Evolutionary conservation across 2,113 vertebrate genomes (phyloP).

Genomic region (Atractosteus spatula): DNA sequence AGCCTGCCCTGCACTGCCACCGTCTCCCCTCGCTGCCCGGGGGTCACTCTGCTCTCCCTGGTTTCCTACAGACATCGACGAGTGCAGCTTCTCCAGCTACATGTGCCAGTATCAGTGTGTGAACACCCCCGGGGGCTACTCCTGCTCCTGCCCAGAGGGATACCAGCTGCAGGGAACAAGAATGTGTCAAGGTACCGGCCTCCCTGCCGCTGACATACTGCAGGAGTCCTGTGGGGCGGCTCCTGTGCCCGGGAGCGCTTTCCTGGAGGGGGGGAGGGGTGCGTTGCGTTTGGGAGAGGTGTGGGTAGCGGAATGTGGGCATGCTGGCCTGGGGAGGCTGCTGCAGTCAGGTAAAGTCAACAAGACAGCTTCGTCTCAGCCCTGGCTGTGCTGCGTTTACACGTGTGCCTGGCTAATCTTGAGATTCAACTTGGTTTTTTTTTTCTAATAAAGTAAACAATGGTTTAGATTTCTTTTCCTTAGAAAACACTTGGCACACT

Average conservation of each 20-base stretch:
- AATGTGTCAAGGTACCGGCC: conserved; percentile 82
- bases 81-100: conserved; percentile 87
- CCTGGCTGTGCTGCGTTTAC: too few species aligned
- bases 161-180: conserved; percentile 85
- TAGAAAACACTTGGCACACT: too few species aligned
- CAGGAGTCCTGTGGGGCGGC: not conserved
- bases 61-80: conserved; percentile 77
- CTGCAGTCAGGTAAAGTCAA: conserved; percentile 51
- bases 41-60: not conserved
- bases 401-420: too few species aligned
- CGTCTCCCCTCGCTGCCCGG: too few species aligned
- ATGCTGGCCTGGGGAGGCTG: conserved; percentile 26
- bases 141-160: conserved; percentile 87
- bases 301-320: conserved; percentile 34
- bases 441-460: too few species aligned
- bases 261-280: conserved; percentile 4
- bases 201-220: conserved; percentile 22
- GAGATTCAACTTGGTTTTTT: too few species aligned
- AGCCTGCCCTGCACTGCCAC: too few species aligned
- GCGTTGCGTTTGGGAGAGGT: conserved; percentile 12
- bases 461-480: too few species aligned
- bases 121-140: conserved; percentile 85
- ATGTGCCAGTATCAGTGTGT: conserved; percentile 89
- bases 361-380: conserved; percentile 25
- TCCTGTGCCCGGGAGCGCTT: conserved; percentile 21